Base-by-base conservation (phyloP, 1,140 invertebrate genomes). In the Philotrypesis tridentata region DNA sequence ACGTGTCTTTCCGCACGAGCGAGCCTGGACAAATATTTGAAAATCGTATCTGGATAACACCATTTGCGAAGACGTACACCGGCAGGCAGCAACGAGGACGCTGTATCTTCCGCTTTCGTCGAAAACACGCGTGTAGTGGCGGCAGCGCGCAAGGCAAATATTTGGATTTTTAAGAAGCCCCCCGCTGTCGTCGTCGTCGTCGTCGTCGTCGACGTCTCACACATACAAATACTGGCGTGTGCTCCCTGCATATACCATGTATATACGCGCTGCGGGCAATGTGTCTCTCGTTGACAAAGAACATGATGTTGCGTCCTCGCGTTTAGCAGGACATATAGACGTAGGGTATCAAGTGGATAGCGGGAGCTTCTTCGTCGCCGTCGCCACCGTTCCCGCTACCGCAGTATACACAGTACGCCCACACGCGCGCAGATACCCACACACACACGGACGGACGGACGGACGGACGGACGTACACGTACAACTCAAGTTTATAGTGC, bases 41-140 rank as follows among this genome's bases (percentile, higher is more conserved):
- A 73, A 82, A 82, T 73, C 68, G 67, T 67, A 82, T 82, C 68
- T 78, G 70, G 81, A 82, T 78, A 73, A 82, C 40, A 33, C 33
- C 80, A 77, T 77, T 82, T 82, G 33, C 55, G 21, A 78, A 48
- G 65, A 48, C 23, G n/a, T 61, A 40, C 17, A 74, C 12, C 37
- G 68, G 25, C n/a, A n/a, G n/a, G n/a, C n/a, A n/a, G n/a, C n/a
- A n/a, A n/a, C n/a, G 65, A 78, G 27, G n/a, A 25, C 65, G 76
- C 31, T 68, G 37, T 68, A 27, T 55, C 23, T 78, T 78, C 17
- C 25, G 17, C 60, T 33, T 48, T 55, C 23, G 31, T 33, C 23
- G 48, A 37, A 63, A 33, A 75, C n/a, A 37, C 29, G 63, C 17
- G 67, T n/a, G n/a, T n/a, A n/a, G 63, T 48, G 37, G 55, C n/a